These are phyloP conservation scores for Caenorhabditis doughertyi DNA, from an alignment of 2,888 invertebrate species.

Conservation along the genomic window DNA sequence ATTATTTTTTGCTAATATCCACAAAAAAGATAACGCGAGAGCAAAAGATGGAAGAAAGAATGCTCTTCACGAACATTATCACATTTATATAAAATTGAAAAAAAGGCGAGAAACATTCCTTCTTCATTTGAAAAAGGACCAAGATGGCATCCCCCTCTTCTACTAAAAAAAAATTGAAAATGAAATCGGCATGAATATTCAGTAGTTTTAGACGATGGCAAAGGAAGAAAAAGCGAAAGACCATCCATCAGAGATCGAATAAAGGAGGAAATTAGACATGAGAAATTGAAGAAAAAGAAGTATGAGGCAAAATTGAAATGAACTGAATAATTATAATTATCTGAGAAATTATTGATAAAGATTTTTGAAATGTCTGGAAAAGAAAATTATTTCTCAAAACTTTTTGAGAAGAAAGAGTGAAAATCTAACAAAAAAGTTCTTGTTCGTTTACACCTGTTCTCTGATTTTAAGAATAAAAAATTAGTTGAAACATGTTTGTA, in stretches of 20 bases:
- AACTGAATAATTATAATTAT: slow-evolving; percentile 18
- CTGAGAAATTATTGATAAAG: neutral
- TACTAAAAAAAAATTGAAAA: slow-evolving; percentile 27
- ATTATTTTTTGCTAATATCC: neutral
- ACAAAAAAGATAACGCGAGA: neutral
- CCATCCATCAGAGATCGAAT: slow-evolving; percentile 26
- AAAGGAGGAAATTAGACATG: neutral
- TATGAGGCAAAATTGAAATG: slow-evolving; percentile 8
- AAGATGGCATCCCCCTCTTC: slow-evolving; percentile 9
- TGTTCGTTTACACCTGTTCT: slow-evolving; percentile 40
- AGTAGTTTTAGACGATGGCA: slow-evolving; percentile 24
- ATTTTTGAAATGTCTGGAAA: neutral
- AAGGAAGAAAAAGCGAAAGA: slow-evolving; percentile 20
- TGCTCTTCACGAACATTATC: neutral
- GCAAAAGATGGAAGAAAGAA: neutral
- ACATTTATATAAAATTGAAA: neutral
- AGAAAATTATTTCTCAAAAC: no score
- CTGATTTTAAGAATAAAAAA: slow-evolving; percentile 12
- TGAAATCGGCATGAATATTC: slow-evolving; percentile 54
- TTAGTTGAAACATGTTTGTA: neutral
- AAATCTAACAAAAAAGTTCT: slow-evolving; percentile 3
- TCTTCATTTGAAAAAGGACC: neutral
- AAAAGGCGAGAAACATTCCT: slow-evolving; percentile 22
- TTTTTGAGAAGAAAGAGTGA: no score
- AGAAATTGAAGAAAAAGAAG: slow-evolving; percentile 1